Conservation (phyloP, 2,888 invertebrate genomes). For the Spodoptera picta region DNA sequence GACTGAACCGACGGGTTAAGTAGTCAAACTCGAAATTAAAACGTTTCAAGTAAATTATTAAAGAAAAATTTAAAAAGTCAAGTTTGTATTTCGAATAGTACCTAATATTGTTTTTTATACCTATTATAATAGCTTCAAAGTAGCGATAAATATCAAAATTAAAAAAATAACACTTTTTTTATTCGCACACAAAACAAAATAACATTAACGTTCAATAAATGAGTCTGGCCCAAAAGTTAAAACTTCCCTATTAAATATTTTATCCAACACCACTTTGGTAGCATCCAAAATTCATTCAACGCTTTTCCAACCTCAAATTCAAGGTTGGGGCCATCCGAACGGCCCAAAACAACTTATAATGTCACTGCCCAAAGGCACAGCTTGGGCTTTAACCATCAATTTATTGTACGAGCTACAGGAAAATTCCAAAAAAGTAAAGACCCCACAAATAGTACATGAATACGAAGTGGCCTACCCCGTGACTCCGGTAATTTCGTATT, state of each 20-base stretch:
- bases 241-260: constrained; percentile 22
- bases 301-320: constrained; percentile 18
- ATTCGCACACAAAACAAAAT: constrained; percentile 7
- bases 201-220: constrained; percentile 8
- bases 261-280: constrained; percentile 32
- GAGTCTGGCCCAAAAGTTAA: constrained; percentile 27
- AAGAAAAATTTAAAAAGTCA: too few species aligned
- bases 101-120: too few species aligned
- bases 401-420: constrained; percentile 46
- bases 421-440: constrained; percentile 49
- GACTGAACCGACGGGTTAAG: too few species aligned
- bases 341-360: constrained; percentile 31
- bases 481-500: constrained; percentile 56
- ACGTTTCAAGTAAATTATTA: too few species aligned
- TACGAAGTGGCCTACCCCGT: constrained; percentile 54
- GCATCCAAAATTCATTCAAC: constrained; percentile 40
- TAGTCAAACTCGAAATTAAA: too few species aligned
- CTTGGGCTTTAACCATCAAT: constrained; percentile 49
- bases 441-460: constrained; percentile 54
- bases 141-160: too few species aligned
- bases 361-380: constrained; percentile 36
- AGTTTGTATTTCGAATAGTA: too few species aligned
- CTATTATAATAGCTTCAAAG: too few species aligned
- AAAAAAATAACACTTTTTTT: not conserved
- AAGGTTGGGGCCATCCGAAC: constrained; percentile 5